Evolutionary conservation across 2,113 vertebrate genomes (phyloP), one percentile per base, ranked within the genome.

Genomic region (Trachemys scripta): DNA sequence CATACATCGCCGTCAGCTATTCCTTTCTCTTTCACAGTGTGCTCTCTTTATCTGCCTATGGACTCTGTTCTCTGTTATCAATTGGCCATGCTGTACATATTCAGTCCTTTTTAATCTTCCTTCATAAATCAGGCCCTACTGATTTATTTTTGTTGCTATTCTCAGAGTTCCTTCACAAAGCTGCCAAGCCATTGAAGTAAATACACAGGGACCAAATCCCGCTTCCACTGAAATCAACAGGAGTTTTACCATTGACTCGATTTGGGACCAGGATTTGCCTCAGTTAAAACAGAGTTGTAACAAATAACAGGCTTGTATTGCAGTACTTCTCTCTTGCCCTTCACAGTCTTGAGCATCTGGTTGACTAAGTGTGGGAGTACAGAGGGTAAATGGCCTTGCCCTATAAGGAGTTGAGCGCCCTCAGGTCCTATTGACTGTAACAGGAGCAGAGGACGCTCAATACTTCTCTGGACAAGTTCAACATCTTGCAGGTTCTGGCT

Each of bases 11-110:
- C 54, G 45, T 81, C 53, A 27, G 65, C 80, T 62, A 0, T 25
- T 82, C 45, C 49, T 35, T 69, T 84, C 35, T 9, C 59, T 85
- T 12, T 16, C 45, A 10, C n/a, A 8, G n/a, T 11, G 0, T 2
- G 6, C 42, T 62, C 57, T 53, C 84, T 85, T 27, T 51, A n/a
- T 38, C 84, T 85, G 47, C n/a, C 0, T 5, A 4, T 1, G 45
- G 91, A 1, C 19, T 1, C 0, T 2, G 10, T 56, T 29, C 27
- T 85, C 65, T 1, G 8, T 20, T 5, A 6, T 0, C 5, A 1
- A 53, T n/a, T 9, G 35, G 0, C 56, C 19, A 1, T 0, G 0
- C 62, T 65, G 29, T 29, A 1, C 1, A 10, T 54, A 4, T 35
- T 78, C 51, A 5, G 27, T 7, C 6, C 84, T 84, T 72, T 38